Evolutionary conservation across 53 echinoderm and acorn worm genomes (phyloP).

Genomic region (Holothuria scabra): DNA sequence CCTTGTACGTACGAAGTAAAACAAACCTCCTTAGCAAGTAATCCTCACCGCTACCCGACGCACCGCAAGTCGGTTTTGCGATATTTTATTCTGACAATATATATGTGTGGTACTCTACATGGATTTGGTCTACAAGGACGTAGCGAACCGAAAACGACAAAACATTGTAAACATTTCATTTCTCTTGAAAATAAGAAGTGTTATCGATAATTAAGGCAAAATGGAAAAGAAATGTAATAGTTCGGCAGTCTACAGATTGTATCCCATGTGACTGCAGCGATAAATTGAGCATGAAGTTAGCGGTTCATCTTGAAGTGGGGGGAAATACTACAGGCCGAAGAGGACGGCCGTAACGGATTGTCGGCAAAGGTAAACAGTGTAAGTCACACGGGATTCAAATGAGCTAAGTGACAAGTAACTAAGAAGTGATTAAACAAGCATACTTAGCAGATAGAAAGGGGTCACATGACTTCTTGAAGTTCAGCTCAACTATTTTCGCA

Average conservation of each 20-base stretch:
- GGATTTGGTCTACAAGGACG: slow-evolving; percentile 42
- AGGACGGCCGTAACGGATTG: no score
- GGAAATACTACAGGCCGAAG: no score
- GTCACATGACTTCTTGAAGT: no score
- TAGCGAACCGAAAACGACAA: neutral
- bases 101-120: slow-evolving; percentile 16
- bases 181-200: neutral
- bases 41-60: slow-evolving; percentile 16
- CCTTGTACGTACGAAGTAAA: slow-evolving; percentile 21
- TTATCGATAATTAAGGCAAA: slow-evolving; percentile 20
- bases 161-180: neutral
- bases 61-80: neutral
- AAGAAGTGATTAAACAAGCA: no score
- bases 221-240: slow-evolving; percentile 14
- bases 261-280: slow-evolving; percentile 28
- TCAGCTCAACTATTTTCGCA: no score
- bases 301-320: slow-evolving; percentile 2
- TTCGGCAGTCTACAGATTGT: neutral
- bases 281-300: slow-evolving; percentile 27
- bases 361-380: neutral
- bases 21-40: slow-evolving; percentile 8
- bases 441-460: no score
- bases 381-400: no score
- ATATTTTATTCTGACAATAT: slow-evolving; percentile 2
- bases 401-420: no score